Conservation (phyloP, 2,888 invertebrate genomes). For the Sceliomorpha sp. region DNA sequence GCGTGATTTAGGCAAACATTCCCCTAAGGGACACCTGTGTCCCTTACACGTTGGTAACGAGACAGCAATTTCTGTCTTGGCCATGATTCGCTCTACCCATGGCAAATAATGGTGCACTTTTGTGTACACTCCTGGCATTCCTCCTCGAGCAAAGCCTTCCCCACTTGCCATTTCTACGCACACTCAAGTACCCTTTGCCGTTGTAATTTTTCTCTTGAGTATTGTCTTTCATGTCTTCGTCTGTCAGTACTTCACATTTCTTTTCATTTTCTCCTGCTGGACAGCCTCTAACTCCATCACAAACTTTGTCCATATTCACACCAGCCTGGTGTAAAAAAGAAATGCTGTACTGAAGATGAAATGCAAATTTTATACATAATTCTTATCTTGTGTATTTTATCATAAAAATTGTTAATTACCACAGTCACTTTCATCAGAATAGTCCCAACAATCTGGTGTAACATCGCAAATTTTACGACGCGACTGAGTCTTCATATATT, state of each 20-base stretch:
- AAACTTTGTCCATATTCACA: constrained; percentile 85
- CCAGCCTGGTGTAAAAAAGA: constrained; percentile 83
- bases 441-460: constrained; percentile 89
- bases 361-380: no score
- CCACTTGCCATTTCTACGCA: constrained; percentile 89
- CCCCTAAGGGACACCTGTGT: constrained; percentile 88
- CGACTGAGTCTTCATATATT: constrained; percentile 86
- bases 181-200: constrained; percentile 85
- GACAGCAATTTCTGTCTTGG: constrained; percentile 62
- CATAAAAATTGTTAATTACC: constrained; percentile 80
- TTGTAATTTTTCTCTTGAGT: constrained; percentile 67
- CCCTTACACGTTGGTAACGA: constrained; percentile 82
- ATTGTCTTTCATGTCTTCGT: constrained; percentile 60
- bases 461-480: constrained; percentile 90
- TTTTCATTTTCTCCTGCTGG: constrained; percentile 89
- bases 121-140: constrained; percentile 90
- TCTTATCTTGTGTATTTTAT: no score
- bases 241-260: constrained; percentile 83
- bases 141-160: constrained; percentile 89
- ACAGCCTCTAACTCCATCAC: constrained; percentile 87
- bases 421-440: constrained; percentile 88
- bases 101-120: constrained; percentile 88
- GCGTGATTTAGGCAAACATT: constrained; percentile 86
- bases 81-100: constrained; percentile 85
- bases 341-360: constrained; percentile 1